These are phyloP conservation scores for Agrilus biguttatus DNA, from an alignment of 2,888 invertebrate genomes.

Conservation along the genomic window DNA sequence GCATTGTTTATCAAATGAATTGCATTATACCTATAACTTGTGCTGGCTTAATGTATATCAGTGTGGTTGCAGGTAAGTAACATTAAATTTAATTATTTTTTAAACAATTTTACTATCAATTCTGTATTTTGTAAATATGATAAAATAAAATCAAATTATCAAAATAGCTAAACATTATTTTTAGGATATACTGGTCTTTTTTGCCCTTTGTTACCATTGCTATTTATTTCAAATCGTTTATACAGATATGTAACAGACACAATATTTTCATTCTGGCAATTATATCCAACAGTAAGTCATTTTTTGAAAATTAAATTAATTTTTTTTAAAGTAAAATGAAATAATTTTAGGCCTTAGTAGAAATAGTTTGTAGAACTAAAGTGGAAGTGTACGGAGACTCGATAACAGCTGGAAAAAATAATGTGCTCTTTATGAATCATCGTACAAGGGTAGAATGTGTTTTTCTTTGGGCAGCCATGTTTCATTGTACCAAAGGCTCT, in stretches of 20 bases:
- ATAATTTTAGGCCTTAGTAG: slow-evolving; percentile 52
- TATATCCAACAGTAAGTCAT: slow-evolving; percentile 62
- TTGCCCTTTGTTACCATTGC: slow-evolving; percentile 56
- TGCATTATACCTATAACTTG: no score
- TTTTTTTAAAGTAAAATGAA: background rate
- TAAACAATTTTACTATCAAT: no score
- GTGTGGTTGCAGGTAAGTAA: no score
- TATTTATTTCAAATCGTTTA: slow-evolving; percentile 51
- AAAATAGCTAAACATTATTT: slow-evolving; percentile 14
- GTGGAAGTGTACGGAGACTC: slow-evolving; percentile 62
- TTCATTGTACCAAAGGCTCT: slow-evolving; percentile 44
- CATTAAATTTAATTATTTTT: no score
- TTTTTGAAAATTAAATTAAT: no score
- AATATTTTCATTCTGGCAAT: slow-evolving; percentile 67
- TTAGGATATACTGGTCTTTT: slow-evolving; percentile 43
- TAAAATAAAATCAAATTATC: no score
- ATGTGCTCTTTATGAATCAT: slow-evolving; percentile 77
- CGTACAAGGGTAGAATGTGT: slow-evolving; percentile 84
- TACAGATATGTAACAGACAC: slow-evolving; percentile 56
- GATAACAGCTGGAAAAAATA: slow-evolving; percentile 53
- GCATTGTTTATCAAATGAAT: no score
- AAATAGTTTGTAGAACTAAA: slow-evolving; percentile 51
- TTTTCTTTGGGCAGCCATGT: slow-evolving; percentile 73
- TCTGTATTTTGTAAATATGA: no score
- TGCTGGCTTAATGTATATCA: no score